Evolutionary conservation across 2,888 invertebrate genomes (phyloP).

Genomic region (Coleophora deauratella): DNA sequence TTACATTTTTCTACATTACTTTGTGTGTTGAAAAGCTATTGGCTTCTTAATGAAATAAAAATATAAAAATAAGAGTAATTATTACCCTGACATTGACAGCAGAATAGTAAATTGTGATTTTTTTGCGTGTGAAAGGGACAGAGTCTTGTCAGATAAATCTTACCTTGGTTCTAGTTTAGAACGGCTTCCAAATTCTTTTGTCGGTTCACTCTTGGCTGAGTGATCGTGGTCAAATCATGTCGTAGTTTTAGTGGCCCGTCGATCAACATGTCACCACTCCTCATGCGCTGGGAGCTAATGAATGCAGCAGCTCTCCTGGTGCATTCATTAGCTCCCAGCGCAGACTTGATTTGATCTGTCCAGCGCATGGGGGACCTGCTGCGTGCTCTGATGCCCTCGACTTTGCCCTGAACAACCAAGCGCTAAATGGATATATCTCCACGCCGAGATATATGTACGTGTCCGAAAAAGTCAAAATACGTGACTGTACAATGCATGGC

Average conservation of each 20-base stretch:
- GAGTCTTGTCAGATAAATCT: too few relatives aligned
- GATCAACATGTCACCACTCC: background rate
- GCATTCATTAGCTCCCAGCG: background rate
- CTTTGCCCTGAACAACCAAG: background rate
- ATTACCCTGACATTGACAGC: too few relatives aligned
- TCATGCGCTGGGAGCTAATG: background rate
- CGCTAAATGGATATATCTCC: background rate
- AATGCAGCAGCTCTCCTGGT: background rate
- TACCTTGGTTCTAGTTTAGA: too few relatives aligned
- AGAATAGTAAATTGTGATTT: too few relatives aligned
- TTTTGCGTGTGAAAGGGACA: too few relatives aligned
- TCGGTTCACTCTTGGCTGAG: conserved; percentile 7
- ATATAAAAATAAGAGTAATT: too few relatives aligned
- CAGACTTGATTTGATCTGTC: conserved; percentile 1
- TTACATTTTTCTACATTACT: too few relatives aligned
- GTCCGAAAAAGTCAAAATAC: conserved; percentile 1
- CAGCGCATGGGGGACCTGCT: background rate
- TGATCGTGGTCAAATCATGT: conserved; percentile 12
- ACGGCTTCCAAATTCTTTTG: too few relatives aligned
- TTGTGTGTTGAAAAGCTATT: too few relatives aligned
- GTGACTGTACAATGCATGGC: background rate
- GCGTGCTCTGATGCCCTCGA: background rate
- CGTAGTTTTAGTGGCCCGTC: background rate
- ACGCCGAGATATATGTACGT: background rate
- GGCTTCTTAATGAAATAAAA: too few relatives aligned